Evolutionary conservation across 2,797 vertebrate species (phyloP), one percentile per base, ranked within the genome.

Genomic region (Propithecus deckenii): DNA sequence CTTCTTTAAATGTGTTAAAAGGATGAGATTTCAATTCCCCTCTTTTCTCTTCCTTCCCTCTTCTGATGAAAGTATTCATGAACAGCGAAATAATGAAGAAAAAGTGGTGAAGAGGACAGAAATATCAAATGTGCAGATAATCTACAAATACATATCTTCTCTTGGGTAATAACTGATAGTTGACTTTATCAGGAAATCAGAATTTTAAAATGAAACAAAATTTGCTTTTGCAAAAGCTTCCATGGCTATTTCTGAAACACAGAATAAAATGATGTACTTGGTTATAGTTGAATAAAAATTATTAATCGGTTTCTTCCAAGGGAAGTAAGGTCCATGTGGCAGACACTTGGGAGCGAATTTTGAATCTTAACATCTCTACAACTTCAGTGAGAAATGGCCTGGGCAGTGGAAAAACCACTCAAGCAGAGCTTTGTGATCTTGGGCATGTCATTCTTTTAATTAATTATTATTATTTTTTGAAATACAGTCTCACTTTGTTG

Each of bases 131-230:
- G 32, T 1, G 48, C 61, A 80, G 30, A 43, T n/a, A 63, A 81
- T 61, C 50, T 78, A 75, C 57, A 94, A 81, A 87, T 14, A 23
- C 10, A 87, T 18, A 67, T 50, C 52, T 22, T 81, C 35, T 86
- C 32, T 13, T 55, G 43, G 92, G 43, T 57, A 5, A 32, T 63
- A 50, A 81, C 52, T 25, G 13, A 84, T 1, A 84, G 72, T 52
- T 67, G 86, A 76, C 89, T 63, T 23, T 25, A 50, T 32, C 35
- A 59, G 71, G 38, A 85, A 85, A 61, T n/a, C 18, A 14, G 48
- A 55, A 91, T 89, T 86, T 88, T 46, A 69, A 81, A 86, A 83
- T 38, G 22, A 78, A 93, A 93, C 28, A 57, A 38, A 91, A 52
- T 32, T 72, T 78, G 32, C 83, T n/a, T 93, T 86, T 63, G 86